phyloP scores from a whole-genome alignment of 2,113 vertebrate species.

The Macaca nemestrina region DNA sequence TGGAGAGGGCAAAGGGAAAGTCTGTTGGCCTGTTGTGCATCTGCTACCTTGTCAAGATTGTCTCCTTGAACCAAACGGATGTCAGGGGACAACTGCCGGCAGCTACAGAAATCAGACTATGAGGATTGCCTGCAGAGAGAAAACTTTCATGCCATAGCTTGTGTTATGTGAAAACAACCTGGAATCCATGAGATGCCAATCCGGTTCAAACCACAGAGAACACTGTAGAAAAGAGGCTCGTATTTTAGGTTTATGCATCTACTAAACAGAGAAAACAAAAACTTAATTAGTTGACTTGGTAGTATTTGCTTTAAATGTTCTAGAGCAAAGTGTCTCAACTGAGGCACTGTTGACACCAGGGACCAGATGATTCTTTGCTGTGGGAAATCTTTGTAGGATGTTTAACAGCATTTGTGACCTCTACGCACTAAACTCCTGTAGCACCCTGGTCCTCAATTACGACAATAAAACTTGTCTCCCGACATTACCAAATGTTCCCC shows the following conservation, averaged over 20 bases:
- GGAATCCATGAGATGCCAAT: not conserved
- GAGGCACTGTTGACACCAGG: not conserved
- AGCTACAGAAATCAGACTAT: not conserved
- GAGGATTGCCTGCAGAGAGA: not conserved
- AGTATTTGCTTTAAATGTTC: not conserved
- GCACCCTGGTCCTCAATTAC: not conserved
- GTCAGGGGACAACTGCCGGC: not conserved
- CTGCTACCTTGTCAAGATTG: slow-evolving; percentile 35
- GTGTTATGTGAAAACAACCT: not conserved
- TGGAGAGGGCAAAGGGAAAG: not conserved
- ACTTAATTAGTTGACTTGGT: not conserved
- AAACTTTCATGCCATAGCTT: not conserved
- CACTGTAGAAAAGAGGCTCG: not conserved
- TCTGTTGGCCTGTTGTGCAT: not conserved
- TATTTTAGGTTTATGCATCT: not conserved
- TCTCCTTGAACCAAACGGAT: slow-evolving; percentile 49
- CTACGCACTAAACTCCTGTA: too few relatives aligned
- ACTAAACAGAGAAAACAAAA: not conserved
- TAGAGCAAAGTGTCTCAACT: not conserved
- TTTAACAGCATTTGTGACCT: not conserved
- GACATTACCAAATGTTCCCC: not conserved
- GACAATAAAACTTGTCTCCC: not conserved
- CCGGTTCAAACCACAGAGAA: slow-evolving; percentile 37
- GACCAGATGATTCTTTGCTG: not conserved
- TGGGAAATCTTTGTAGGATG: not conserved